Evolutionary conservation across 2,797 vertebrate genomes (phyloP), one percentile per base, ranked within the genome.

Genomic region (Dicrostonyx torquatus): DNA sequence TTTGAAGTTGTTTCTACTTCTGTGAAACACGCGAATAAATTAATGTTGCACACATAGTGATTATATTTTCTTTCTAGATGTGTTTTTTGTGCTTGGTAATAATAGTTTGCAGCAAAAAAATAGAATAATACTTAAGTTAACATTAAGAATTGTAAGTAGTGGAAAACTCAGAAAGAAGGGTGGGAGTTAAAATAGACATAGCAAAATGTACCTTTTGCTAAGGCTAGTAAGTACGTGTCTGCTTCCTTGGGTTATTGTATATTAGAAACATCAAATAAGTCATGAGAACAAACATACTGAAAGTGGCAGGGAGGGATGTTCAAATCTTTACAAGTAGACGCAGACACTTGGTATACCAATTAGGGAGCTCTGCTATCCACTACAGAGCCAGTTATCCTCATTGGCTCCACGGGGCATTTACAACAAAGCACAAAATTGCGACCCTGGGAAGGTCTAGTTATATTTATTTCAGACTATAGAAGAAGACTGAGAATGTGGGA

Each of bases 231-330:
- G 70, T 50, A 89, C 12, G 5, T 76, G 66, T 93, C 26, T 24
- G 17, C 9, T 83, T 93, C 92, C 86, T 80, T 73, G 50, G 82
- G 55, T 90, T 90, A 62, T 90, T 53, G 10, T 84, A 2, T 94
- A 43, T 78, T 77, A 48, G 58, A 86, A 77, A 78, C 62, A 86
- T 34, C 48, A 91, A 91, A 88, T 96, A 64, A 68, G 76, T 53
- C 20, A 87, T 73, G 72, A 80, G 48, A 96, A 31, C 82, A 87
- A 85, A 79, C 29, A 58, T 60, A 77, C 2, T 62, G 79, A 15
- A 79, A 73, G 76, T 95, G 76, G 91, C 64, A 40, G 58, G 40
- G 62, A n/a, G 50, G 83, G 48, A 9, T 87, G 29, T 58, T 82
- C 89, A 70, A 73, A 68, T 37, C 72, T 73, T 82, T 75, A 24